These are phyloP conservation scores for Pomatorhinus ruficollis DNA, from an alignment of 2,113 vertebrate species.

Conservation along the genomic window DNA sequence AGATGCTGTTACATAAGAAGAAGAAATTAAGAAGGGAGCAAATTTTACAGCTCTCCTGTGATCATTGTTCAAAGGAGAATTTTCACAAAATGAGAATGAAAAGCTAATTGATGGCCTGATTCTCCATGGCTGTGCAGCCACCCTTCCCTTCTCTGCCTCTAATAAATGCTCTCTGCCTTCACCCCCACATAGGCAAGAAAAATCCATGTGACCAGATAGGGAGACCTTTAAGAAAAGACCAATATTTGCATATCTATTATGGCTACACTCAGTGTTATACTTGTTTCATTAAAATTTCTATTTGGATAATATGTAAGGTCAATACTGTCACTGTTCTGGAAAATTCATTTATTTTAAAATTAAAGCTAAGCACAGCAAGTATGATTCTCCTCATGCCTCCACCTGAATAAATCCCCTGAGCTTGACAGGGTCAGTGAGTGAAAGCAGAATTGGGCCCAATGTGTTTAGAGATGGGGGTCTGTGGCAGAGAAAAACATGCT, in stretches of 20 bases:
- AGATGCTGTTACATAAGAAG: not conserved
- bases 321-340: conserved; percentile 82
- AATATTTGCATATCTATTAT: conserved; percentile 87
- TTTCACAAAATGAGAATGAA: conserved; percentile 32
- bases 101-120: conserved; percentile 56
- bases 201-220: conserved; percentile 73
- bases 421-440: not conserved
- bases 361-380: conserved; percentile 73
- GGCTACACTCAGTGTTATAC: conserved; percentile 76
- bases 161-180: conserved; percentile 58
- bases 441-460: not conserved
- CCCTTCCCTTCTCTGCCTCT: conserved; percentile 40
- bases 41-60: conserved; percentile 35
- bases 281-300: conserved; percentile 85
- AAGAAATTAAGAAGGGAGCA: conserved; percentile 16
- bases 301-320: conserved; percentile 86
- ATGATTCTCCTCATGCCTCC: conserved; percentile 54
- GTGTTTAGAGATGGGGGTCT: not conserved
- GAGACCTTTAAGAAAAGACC: conserved; percentile 87
- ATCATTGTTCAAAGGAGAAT: conserved; percentile 15
- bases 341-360: conserved; percentile 82
- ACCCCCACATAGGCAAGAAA: conserved; percentile 53
- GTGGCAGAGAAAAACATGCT: not conserved
- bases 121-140: conserved; percentile 34
- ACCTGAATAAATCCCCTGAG: conserved; percentile 21